These are phyloP conservation scores for Podarcis lilfordi DNA, from an alignment of 2,797 vertebrate genomes.

Conservation along the genomic window DNA sequence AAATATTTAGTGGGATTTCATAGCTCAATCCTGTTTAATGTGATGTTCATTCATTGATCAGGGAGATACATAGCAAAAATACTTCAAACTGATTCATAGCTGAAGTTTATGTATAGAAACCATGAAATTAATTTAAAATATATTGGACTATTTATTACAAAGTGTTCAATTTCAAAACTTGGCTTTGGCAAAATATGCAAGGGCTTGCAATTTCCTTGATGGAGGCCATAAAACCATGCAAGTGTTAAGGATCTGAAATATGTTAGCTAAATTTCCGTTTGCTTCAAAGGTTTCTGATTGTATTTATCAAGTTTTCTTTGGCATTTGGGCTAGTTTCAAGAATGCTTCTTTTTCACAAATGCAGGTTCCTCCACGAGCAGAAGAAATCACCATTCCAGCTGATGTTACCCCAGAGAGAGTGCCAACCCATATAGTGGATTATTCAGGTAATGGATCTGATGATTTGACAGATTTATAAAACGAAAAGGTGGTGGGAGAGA, in stretches of 20 bases:
- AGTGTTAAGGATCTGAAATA: background rate
- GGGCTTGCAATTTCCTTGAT: background rate
- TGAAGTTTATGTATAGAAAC: background rate
- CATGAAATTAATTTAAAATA: background rate
- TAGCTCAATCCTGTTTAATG: background rate
- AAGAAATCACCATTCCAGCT: constrained; percentile 98
- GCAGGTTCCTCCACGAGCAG: constrained; percentile 94
- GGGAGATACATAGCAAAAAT: background rate
- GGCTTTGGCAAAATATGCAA: background rate
- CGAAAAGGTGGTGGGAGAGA: accelerated
- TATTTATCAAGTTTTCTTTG: background rate
- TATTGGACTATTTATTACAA: background rate
- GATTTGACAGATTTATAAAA: background rate
- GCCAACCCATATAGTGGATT: constrained; percentile 98
- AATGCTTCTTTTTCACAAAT: constrained; percentile 50
- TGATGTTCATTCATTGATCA: background rate
- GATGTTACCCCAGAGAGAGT: constrained; percentile 98
- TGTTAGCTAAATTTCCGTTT: background rate
- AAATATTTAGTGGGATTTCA: background rate
- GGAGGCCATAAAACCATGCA: background rate
- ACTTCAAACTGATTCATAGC: background rate
- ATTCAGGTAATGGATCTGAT: constrained; percentile 84
- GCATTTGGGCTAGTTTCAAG: background rate
- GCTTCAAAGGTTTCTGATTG: constrained; percentile 10
- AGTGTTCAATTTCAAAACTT: background rate